phyloP scores from a whole-genome alignment of 2,113 vertebrate genomes.

The Trinectes maculatus region DNA sequence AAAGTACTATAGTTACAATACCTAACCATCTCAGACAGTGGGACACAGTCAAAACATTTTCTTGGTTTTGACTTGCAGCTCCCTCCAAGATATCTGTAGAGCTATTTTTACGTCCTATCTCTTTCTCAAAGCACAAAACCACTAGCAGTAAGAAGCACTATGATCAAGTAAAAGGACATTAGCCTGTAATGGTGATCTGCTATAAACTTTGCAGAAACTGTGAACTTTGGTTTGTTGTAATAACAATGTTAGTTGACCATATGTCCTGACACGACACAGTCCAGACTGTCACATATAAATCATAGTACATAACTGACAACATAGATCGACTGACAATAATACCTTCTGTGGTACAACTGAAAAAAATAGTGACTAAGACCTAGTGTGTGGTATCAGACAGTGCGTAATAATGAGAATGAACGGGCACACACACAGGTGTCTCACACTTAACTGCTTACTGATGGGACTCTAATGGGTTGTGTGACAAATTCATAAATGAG shows the following conservation, averaged over 20 bases:
- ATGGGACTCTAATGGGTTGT: not conserved
- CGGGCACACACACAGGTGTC: conserved; percentile 6
- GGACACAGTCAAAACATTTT: no score
- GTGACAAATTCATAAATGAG: conserved; percentile 4
- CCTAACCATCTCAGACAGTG: no score
- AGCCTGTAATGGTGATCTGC: no score
- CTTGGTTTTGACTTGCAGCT: not conserved
- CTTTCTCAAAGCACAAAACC: not conserved
- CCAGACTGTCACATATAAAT: not conserved
- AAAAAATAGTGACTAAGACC: not conserved
- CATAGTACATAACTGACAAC: not conserved
- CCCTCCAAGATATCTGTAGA: not conserved
- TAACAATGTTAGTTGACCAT: no score
- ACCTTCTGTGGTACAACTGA: not conserved
- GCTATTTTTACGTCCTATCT: not conserved
- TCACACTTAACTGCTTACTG: conserved; percentile 20
- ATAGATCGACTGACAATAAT: not conserved
- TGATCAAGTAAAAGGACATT: not conserved
- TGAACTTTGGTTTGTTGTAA: no score
- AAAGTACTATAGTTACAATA: no score
- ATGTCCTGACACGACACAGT: not conserved
- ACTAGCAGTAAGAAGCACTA: not conserved
- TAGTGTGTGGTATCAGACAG: not conserved
- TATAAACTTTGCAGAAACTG: not conserved
- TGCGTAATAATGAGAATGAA: conserved; percentile 1